Evolutionary conservation across 2,888 invertebrate species (phyloP), one percentile per base, ranked within the genome.

Genomic region (Dryomyza anilis): DNA sequence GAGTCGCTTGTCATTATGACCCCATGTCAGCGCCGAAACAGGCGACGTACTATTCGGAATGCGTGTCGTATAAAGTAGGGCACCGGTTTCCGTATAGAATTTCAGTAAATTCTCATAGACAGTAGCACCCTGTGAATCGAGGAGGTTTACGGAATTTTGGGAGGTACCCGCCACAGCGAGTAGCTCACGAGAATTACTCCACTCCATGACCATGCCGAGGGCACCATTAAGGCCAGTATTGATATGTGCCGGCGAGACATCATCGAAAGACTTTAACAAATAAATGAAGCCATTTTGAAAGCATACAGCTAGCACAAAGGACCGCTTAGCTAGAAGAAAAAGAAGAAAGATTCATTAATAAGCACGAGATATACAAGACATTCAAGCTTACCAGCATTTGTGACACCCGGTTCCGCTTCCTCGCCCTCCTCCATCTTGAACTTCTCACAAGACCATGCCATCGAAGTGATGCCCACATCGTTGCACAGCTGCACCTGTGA

Each of bases 361-460:
- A 12, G 33, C 14, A n/a, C n/a, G n/a, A n/a, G n/a, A n/a, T n/a
- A n/a, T n/a, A n/a, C n/a, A 23, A 53, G 2, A 6, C 21, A 7
- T 1, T 12, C 21, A 58, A 63, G 73, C 76, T 77, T 67, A 83
- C 83, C 80, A 63, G 86, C 86, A 80, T 86, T 86, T 53, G 83
- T 85, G 60, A 89, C 77, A 76, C 89, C 77, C 70, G 87, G 81
- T 77, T 87, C 87, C 2, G 86, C 87, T 71, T 93, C 94, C 75
- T 93, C 93, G 1, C 91, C 92, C 81, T 96, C 96, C 81, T 96
- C 96, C 96, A 97, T 96, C 85, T 96, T 96, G 84, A 97, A 97
- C 79, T 96, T 96, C 81, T 96, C 96, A 80, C 97, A 96, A 21
- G 96, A 96, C 97, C 97, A 98, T 16, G 94, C 92, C 94, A 98